phyloP scores from a whole-genome alignment of 64 coral and sea anemone species.

The Porites lutea region DNA sequence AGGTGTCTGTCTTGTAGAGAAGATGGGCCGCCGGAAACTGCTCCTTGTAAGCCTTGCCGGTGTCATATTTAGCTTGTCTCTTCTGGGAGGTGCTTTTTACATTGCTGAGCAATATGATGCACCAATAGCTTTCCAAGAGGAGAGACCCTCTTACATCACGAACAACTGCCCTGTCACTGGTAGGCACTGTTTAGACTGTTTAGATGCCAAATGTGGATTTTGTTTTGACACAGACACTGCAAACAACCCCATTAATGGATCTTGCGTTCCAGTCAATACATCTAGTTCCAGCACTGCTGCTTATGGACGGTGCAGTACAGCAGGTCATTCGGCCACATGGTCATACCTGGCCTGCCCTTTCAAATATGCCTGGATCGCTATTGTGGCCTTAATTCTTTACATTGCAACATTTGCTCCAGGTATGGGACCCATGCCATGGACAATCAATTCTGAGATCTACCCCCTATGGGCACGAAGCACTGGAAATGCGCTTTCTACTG shows the following conservation, averaged over 20 bases:
- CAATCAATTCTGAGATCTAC: conserved; percentile 96
- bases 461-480: conserved; percentile 95
- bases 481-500: conserved; percentile 82
- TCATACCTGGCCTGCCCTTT: conserved; percentile 75
- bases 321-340: conserved; percentile 27
- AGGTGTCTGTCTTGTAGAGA: conserved; percentile 90
- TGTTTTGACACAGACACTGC: conserved; percentile 61
- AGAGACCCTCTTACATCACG: not conserved
- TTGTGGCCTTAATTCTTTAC: conserved; percentile 78
- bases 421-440: conserved; percentile 98
- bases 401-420: conserved; percentile 90
- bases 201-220: conserved; percentile 78
- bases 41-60: conserved; percentile 81
- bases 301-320: conserved; percentile 69
- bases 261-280: conserved; percentile 70
- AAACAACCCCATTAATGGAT: conserved; percentile 71
- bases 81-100: conserved; percentile 87
- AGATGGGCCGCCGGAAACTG: conserved; percentile 88
- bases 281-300: conserved; percentile 41
- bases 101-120: conserved; percentile 64
- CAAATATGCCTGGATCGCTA: conserved; percentile 81
- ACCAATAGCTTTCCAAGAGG: conserved; percentile 46
- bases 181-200: conserved; percentile 70
- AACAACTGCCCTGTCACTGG: conserved; percentile 20
- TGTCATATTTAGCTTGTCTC: conserved; percentile 75